A percentile compares a stretch with the other conserved stretches of the same genome.
Evolutionary conservation across 2,888 invertebrate genomes (phyloP).

Genomic region (Gonocerus acuteangulatus): DNA sequence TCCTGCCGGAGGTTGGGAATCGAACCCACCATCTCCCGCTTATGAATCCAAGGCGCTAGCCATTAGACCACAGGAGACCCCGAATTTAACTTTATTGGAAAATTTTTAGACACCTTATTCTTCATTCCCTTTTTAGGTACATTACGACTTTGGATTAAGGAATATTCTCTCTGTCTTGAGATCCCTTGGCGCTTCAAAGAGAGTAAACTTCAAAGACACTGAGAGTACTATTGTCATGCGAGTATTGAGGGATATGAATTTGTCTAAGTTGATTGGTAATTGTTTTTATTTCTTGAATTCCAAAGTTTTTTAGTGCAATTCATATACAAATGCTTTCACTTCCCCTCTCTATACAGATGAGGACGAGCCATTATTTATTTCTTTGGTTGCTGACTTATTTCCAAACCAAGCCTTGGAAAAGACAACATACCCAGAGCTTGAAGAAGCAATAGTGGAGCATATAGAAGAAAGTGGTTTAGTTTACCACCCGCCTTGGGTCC

Average conservation of each 20-base stretch:
- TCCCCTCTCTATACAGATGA: constrained; percentile 55
- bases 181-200: constrained; percentile 84
- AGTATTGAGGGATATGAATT: constrained; percentile 94
- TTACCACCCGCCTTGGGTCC: constrained; percentile 88
- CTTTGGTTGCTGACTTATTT: constrained; percentile 88
- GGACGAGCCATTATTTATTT: constrained; percentile 95
- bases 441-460: constrained; percentile 77
- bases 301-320: background rate
- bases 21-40: too few species aligned
- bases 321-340: background rate
- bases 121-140: constrained; percentile 71
- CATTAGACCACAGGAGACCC: too few species aligned
- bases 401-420: constrained; percentile 91
- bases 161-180: constrained; percentile 91
- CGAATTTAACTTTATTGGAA: too few species aligned
- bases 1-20: too few species aligned
- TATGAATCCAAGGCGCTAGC: too few species aligned
- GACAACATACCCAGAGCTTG: constrained; percentile 80
- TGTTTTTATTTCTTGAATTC: background rate
- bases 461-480: constrained; percentile 72
- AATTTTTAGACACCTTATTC: too few species aligned
- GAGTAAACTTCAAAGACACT: constrained; percentile 82
- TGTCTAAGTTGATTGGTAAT: constrained; percentile 77
- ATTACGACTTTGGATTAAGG: constrained; percentile 92
- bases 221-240: constrained; percentile 96